phyloP scores from a whole-genome alignment of 1,140 invertebrate species.

The Monochamus saltuarius region DNA sequence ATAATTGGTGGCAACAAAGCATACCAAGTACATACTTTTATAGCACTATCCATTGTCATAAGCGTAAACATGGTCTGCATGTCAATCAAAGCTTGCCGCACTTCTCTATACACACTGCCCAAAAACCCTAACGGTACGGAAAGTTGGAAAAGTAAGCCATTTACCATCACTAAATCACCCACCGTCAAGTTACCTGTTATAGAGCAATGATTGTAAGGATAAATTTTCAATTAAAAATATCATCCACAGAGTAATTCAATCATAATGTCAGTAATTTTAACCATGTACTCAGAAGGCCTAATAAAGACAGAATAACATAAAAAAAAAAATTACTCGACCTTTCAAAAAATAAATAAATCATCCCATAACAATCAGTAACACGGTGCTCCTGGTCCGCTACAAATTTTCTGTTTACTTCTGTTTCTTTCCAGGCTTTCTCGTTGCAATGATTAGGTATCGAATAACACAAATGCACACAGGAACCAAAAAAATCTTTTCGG shows the following conservation, averaged over 20 bases:
- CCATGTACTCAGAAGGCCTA: no score
- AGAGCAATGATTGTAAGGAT: not conserved
- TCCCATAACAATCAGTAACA: no score
- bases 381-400: no score
- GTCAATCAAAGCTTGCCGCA: conserved; percentile 93
- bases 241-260: conserved; percentile 1
- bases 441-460: no score
- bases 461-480: no score
- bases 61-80: conserved; percentile 99
- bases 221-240: conserved; percentile 6
- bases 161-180: conserved; percentile 98
- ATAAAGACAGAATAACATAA: not conserved
- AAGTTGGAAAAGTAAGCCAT: conserved; percentile 96
- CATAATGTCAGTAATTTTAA: no score
- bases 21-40: conserved; percentile 63
- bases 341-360: no score
- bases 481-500: no score
- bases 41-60: conserved; percentile 76
- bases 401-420: no score
- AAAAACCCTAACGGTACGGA: conserved; percentile 92
- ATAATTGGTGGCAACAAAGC: not conserved
- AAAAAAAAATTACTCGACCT: no score
- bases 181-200: conserved; percentile 91
- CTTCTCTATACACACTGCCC: conserved; percentile 97
- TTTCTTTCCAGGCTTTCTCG: no score